phyloP scores from a whole-genome alignment of 2,113 vertebrate genomes.

The Oostethus manadensis region DNA sequence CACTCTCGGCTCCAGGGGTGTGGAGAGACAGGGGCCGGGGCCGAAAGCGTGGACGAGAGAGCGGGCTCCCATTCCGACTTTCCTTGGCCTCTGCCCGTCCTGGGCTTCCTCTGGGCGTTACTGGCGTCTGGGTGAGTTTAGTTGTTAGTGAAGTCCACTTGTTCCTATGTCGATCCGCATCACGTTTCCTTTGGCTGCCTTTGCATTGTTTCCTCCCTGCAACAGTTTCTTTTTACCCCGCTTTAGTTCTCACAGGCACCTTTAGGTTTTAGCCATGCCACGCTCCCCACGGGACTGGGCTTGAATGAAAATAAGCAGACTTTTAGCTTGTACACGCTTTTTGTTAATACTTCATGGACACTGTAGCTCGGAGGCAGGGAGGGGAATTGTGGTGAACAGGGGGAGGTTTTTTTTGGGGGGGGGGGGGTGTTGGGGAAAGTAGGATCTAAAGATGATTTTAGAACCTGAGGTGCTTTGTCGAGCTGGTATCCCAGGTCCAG shows the following conservation, averaged over 20 bases:
- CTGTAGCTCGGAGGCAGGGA: slow-evolving; percentile 69
- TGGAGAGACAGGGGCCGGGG: slow-evolving; percentile 62
- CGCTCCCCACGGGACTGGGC: background rate
- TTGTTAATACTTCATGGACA: slow-evolving; percentile 45
- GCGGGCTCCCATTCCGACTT: slow-evolving; percentile 19
- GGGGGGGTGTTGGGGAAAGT: slow-evolving; percentile 3
- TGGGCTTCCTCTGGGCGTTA: slow-evolving; percentile 31
- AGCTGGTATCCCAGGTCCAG: slow-evolving; percentile 24
- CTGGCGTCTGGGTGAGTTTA: slow-evolving; percentile 68
- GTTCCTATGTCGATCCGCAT: slow-evolving; percentile 37
- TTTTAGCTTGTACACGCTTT: slow-evolving; percentile 9
- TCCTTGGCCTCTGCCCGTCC: slow-evolving; percentile 2
- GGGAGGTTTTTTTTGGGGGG: too few relatives aligned
- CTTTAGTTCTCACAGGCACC: background rate
- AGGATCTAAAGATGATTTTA: background rate
- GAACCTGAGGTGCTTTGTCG: slow-evolving; percentile 17
- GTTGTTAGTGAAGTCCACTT: slow-evolving; percentile 48
- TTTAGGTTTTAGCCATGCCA: background rate
- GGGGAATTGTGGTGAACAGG: slow-evolving; percentile 47
- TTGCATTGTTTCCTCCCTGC: slow-evolving; percentile 15
- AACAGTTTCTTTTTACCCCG: slow-evolving; percentile 19
- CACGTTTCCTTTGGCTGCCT: background rate
- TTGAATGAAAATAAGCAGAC: background rate
- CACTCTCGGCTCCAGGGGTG: slow-evolving; percentile 69
- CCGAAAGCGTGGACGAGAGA: slow-evolving; percentile 54